Conservation (phyloP, 1,140 invertebrate species). For the Araneus ventricosus region DNA sequence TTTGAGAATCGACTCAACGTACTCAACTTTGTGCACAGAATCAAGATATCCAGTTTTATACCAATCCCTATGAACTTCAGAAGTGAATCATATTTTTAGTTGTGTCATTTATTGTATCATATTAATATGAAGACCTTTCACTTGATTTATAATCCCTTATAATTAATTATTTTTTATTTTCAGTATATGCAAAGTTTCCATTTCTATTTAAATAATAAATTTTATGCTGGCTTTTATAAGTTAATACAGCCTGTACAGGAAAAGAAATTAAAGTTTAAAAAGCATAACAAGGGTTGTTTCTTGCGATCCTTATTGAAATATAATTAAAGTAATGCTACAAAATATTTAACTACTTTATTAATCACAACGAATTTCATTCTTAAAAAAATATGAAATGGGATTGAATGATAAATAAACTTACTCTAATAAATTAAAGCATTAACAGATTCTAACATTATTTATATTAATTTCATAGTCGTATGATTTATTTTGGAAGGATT, state of each 20-base stretch:
- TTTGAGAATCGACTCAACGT: background rate
- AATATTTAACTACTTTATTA: no score
- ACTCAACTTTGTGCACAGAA: slow-evolving; percentile 15
- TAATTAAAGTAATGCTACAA: no score
- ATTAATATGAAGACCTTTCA: background rate
- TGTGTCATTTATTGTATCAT: background rate
- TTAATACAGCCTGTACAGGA: background rate
- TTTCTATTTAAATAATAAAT: background rate
- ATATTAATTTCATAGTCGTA: no score
- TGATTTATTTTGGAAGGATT: no score
- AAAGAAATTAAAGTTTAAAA: no score
- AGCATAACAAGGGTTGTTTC: no score
- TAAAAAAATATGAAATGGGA: no score
- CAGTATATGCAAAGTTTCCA: background rate
- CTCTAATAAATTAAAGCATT: no score
- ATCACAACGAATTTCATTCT: no score
- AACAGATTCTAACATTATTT: no score
- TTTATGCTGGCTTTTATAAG: background rate
- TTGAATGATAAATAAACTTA: no score
- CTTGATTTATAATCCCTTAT: background rate
- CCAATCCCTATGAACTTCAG: background rate
- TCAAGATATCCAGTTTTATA: background rate
- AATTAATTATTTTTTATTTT: background rate
- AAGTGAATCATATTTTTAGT: background rate
- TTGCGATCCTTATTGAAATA: no score